Percentiles rank a stretch among this genome's conserved stretches.
These are phyloP conservation scores for Anas platyrhynchos DNA, from an alignment of 2,113 vertebrate species.

Conservation along the genomic window DNA sequence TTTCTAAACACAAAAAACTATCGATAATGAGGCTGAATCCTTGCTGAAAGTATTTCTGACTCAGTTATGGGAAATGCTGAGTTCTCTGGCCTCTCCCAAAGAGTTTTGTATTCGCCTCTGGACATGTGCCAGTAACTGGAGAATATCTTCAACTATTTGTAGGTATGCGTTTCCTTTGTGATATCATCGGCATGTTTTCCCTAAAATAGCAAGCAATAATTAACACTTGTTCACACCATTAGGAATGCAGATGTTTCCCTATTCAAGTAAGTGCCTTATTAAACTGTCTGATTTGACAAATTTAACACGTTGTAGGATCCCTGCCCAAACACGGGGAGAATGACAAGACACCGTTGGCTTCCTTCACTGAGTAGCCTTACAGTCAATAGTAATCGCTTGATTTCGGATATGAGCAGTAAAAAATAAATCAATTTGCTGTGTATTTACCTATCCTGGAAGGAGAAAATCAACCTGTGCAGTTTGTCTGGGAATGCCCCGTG, in stretches of 20 bases:
- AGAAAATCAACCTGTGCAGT: neutral
- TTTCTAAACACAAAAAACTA: neutral
- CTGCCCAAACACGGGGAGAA: neutral
- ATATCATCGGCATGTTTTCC: slow-evolving; percentile 50
- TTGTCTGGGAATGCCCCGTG: neutral
- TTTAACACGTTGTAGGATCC: neutral
- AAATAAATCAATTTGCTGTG: neutral
- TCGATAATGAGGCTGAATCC: neutral
- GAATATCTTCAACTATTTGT: slow-evolving; percentile 52
- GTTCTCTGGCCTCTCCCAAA: slow-evolving; percentile 38
- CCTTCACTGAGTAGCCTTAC: no score
- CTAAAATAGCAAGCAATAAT: slow-evolving; percentile 66
- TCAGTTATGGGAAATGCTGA: slow-evolving; percentile 30
- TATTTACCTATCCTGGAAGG: neutral
- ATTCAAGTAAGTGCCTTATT: neutral
- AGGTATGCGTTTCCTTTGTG: slow-evolving; percentile 70
- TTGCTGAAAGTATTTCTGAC: slow-evolving; percentile 1
- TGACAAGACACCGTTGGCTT: neutral
- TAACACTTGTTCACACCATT: slow-evolving; percentile 57
- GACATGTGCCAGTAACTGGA: slow-evolving; percentile 23
- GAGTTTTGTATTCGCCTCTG: slow-evolving; percentile 25
- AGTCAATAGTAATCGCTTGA: neutral
- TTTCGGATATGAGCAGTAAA: neutral
- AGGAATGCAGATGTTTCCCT: slow-evolving; percentile 65
- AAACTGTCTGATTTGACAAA: slow-evolving; percentile 42